Percentiles rank a stretch among this genome's conserved stretches.
Conservation (phyloP, 1,140 invertebrate genomes). For the Drosophila carrolli region DNA sequence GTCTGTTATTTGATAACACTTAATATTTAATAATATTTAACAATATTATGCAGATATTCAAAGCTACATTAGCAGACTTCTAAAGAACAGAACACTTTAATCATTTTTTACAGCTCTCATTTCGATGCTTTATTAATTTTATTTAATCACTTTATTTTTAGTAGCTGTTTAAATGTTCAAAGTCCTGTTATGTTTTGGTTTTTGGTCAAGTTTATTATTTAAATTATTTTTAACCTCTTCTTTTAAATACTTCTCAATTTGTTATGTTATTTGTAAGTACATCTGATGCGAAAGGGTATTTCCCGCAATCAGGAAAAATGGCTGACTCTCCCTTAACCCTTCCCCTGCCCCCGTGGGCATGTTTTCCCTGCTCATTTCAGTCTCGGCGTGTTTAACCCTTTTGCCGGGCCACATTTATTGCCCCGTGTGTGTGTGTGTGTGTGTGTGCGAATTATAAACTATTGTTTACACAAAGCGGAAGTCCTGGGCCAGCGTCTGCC, state of each 20-base stretch:
- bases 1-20: too few relatives aligned
- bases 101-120: too few relatives aligned
- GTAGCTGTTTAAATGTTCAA: too few relatives aligned
- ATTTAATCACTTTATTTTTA: too few relatives aligned
- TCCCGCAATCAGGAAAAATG: conserved; percentile 11
- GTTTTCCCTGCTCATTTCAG: conserved; percentile 50
- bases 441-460: conserved; percentile 75
- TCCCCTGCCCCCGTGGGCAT: conserved; percentile 1
- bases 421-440: conserved; percentile 28
- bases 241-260: conserved; percentile 1
- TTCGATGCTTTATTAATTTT: too few relatives aligned
- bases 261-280: neutral
- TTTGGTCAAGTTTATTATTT: too few relatives aligned
- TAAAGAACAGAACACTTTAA: too few relatives aligned
- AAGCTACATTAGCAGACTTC: too few relatives aligned
- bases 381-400: conserved; percentile 57
- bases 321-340: neutral
- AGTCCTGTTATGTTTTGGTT: too few relatives aligned
- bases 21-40: too few relatives aligned
- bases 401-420: conserved; percentile 64
- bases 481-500: conserved; percentile 73
- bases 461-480: conserved; percentile 82
- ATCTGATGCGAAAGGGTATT: conserved; percentile 6
- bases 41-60: too few relatives aligned
- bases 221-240: too few relatives aligned